Base-by-base conservation (phyloP, 2,113 vertebrate genomes). In the Rhea americana region DNA sequence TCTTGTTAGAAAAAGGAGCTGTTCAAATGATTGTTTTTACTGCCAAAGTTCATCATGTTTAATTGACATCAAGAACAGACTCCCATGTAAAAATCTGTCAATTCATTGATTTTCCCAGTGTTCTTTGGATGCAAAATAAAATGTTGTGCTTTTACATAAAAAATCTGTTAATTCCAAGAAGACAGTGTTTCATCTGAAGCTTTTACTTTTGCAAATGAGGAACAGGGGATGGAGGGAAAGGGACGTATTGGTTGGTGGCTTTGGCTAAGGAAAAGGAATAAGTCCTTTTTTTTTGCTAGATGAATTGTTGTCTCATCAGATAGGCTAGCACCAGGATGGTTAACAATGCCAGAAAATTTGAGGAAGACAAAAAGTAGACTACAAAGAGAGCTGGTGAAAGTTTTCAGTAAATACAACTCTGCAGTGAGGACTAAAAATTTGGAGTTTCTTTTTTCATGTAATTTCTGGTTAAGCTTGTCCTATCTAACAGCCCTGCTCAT, bases 51-150 rank as follows among this genome's bases (percentile, higher is more conserved):
- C 83, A 89, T 95, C 82, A 32, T 47, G 15, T 56, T 35, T 91
- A 24, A 93, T 76, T 93, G 80, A 77, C 71, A 41, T 85, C 25
- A 37, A 67, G 92, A 85, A 51, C 92, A 70, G 17, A 53, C 74
- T 93, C 59, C 41, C 41, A 58, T 61, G 85, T 85, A 85, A 77
- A 90, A 82, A 93, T 89, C 58, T 14, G 76, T 37, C 86, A 58
- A 89, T 63, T 95, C 95, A 85, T 93, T 88, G 62, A 66, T 93
- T 39, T 68, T 83, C 88, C 59, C 12, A 56, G 59, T 80, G 85
- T 74, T 87, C 65, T 66, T 67, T 85, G 85, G 51, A 66, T 94
- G 55, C 56, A 89, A 84, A 67, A 78, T 79, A 84, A 72, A 78
- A 79, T 73, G 73, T 45, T 80, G 68, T 75, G 41, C 55, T 94